These are phyloP conservation scores for Nettapus auritus DNA, from an alignment of 2,113 vertebrate genomes.

Conservation along the genomic window DNA sequence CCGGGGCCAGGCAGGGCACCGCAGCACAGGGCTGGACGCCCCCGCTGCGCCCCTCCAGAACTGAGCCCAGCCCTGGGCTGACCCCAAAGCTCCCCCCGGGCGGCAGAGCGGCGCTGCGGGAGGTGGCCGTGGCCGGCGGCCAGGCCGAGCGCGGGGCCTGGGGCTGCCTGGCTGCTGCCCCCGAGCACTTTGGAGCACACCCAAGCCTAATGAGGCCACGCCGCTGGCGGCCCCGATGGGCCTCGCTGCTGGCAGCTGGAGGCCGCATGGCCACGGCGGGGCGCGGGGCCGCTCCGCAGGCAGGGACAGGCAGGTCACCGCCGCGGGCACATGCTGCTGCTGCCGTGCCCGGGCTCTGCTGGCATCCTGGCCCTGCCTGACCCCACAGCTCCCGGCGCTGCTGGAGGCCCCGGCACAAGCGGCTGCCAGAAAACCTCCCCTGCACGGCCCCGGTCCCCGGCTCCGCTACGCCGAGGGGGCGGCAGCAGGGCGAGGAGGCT, in stretches of 20 bases:
- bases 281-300: neutral
- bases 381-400: rapidly evolving
- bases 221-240: rapidly evolving
- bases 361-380: neutral
- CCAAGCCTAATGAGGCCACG: neutral
- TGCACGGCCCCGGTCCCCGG: neutral
- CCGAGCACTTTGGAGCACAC: rapidly evolving
- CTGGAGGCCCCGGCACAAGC: neutral
- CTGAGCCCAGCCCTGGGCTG: too few relatives aligned
- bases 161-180: rapidly evolving
- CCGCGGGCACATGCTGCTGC: slow-evolving; percentile 5
- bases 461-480: rapidly evolving
- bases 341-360: neutral
- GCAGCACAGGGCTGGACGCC: too few relatives aligned
- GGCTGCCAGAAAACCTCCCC: neutral
- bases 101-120: neutral
- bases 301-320: neutral
- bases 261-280: rapidly evolving
- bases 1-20: too few relatives aligned
- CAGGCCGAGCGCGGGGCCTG: neutral
- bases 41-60: too few relatives aligned
- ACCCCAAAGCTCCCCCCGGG: too few relatives aligned
- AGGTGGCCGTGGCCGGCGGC: rapidly evolving
- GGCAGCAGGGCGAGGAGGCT: neutral
- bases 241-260: neutral